Base-by-base conservation (phyloP, 2,113 vertebrate species). In the Macquaria ambigua region DNA sequence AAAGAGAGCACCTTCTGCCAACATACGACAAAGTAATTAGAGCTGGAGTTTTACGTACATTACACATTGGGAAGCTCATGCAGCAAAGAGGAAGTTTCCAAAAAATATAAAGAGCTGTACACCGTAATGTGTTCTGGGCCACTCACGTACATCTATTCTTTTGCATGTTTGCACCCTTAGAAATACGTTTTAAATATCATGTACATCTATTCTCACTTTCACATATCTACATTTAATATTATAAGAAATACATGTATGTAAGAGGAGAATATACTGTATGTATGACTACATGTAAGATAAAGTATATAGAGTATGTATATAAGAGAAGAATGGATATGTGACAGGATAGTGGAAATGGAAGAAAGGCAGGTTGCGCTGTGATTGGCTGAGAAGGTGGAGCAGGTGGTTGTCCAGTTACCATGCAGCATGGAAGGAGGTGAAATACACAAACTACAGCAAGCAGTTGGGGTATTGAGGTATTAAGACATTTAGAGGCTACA, bases 11-110 rank as follows among this genome's bases (percentile, higher is more conserved):
- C 68, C 25, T 90, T 79, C 48, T 83, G 74, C 59, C 79, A 62
- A 82, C 52, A 39, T 75, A 67, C 46, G 67, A 88, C 81, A 79
- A 74, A 71, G 73, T 90, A 62, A 89, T 88, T 86, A 77, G 71
- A 67, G 85, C 5, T 31, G 69, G 68, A 89, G 67, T 39, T 59
- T 55, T 52, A 71, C 73, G 74, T 84, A 8, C 50, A 66, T 88
- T 68, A 75, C 23, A 46, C 63, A 46, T 64, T 14, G 34, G 28
- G 28, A 83, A 21, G 15, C 15, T 46, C 73, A 50, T 41, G 66
- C 16, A 15, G 81, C 21, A 34, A 21, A 64, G 74, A 85, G 52
- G 15, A 55, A 61, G 14, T 77, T 58, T 63, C 28, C 61, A 23
- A 52, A 82, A 50, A 74, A 73, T 5, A 34, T 37, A 7, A 74